Conservation (phyloP, 2,888 invertebrate genomes). For the Synanthedon myopaeformis region DNA sequence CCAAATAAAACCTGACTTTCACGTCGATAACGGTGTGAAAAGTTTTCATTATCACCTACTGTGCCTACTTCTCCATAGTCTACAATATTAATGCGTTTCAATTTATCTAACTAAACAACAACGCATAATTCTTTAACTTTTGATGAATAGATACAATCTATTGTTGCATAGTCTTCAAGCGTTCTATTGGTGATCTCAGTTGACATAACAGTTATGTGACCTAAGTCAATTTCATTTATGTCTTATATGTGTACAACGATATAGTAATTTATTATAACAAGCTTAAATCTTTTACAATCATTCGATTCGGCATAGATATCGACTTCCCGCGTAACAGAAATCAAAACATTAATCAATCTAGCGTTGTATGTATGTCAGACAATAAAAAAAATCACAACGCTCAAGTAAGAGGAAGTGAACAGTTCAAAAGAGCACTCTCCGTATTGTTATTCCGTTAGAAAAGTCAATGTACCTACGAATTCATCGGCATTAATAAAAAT, state of each 20-base stretch:
- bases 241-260: too few relatives aligned
- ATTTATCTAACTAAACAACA: conserved; percentile 8
- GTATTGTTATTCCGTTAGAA: conserved; percentile 16
- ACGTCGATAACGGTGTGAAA: conserved; percentile 20
- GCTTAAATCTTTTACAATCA: not conserved
- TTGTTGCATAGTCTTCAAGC: not conserved
- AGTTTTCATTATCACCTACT: conserved; percentile 10
- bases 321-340: not conserved
- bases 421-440: conserved; percentile 1
- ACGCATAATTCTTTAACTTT: not conserved
- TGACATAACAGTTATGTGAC: conserved; percentile 20
- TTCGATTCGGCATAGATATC: too few relatives aligned
- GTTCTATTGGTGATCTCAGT: not conserved
- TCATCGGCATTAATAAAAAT: not conserved
- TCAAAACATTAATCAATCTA: conserved; percentile 4
- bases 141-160: not conserved
- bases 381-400: conserved; percentile 2
- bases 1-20: conserved; percentile 13
- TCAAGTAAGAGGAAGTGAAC: conserved; percentile 2
- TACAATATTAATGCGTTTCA: conserved; percentile 12
- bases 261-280: too few relatives aligned
- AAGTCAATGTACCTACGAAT: conserved; percentile 13
- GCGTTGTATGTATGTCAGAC: conserved; percentile 1
- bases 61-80: conserved; percentile 11
- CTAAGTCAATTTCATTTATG: conserved; percentile 9